Evolutionary conservation across 1,140 invertebrate genomes (phyloP), one percentile per base, ranked within the genome.

Genomic region (Neotoxoptera formosana): DNA sequence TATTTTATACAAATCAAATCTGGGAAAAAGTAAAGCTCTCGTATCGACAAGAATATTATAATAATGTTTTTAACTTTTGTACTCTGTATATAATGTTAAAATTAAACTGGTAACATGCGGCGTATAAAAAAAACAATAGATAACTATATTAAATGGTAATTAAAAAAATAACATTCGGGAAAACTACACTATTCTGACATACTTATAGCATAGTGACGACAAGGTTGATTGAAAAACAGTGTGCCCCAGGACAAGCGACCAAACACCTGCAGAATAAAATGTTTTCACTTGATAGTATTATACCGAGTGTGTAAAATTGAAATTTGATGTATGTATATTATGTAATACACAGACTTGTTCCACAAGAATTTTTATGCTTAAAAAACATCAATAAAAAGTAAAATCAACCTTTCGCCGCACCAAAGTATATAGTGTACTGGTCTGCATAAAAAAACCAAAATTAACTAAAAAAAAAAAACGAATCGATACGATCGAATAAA

Each of bases 71-170:
- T 30, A 23, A 48, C 36, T 1, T 89, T 89, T 89, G 88, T 89
- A 89, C 88, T 89, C 34, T 53, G 51, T 36, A 36, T 25, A 89
- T 23, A 25, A 34, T 51, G n/a, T 23, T 36, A 53, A 36, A 89
- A 56, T 34, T 34, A 89, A 53, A 89, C 21, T 89, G 88, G 88
- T 89, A 89, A 89, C 88, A 88, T 51, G 87, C 34, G 34, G 21
- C 6, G 20, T 30, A 89, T 25, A 45, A 41, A 90, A 56, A 53
- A 89, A 53, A 53, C 21, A 56, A 90, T 36, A 14, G 51, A 56
- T 56, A 56, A 90, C 36, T 56, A 36, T 7, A 6, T 41, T 34
- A 36, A 41, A 36, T 25, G 20, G 25, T 30, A 89, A 89, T 36
- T 51, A n/a, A 53, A 53, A 56, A 56, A 25, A 36, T 56, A 25